Conservation (phyloP, 1,140 invertebrate species). For the Drosophila mojavensis region DNA sequence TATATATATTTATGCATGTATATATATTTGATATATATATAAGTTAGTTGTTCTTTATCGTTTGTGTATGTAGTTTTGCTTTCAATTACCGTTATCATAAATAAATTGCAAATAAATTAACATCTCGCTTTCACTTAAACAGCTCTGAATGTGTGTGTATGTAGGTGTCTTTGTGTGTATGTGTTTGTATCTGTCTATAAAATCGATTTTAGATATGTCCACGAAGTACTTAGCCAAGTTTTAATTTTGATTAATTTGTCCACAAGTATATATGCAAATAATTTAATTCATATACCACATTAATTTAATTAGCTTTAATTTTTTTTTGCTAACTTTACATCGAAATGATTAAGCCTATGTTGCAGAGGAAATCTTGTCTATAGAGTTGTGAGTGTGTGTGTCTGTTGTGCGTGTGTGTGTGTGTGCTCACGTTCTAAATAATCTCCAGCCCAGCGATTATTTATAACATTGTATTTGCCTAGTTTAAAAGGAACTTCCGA, state of each 20-base stretch:
- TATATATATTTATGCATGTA: constrained; percentile 41
- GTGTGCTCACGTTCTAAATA: constrained; percentile 56
- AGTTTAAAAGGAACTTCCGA: constrained; percentile 72
- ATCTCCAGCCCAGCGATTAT: constrained; percentile 79
- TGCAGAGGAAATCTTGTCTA: constrained; percentile 28
- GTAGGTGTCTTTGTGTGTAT: constrained; percentile 17
- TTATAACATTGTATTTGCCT: constrained; percentile 62
- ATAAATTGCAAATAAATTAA: constrained; percentile 61
- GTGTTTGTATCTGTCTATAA: constrained; percentile 1
- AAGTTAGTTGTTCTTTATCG: constrained; percentile 17
- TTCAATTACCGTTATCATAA: constrained; percentile 35
- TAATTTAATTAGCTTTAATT: constrained; percentile 44
- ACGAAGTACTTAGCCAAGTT: constrained; percentile 25
- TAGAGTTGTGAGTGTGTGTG: constrained; percentile 4
- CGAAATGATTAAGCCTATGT: constrained; percentile 36
- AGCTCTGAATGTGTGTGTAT: background rate
- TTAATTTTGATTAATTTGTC: constrained; percentile 69
- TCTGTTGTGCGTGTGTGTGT: constrained; percentile 36
- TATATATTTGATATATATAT: constrained; percentile 27
- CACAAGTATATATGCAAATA: constrained; percentile 73
- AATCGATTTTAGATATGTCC: constrained; percentile 29
- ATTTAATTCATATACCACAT: constrained; percentile 44
- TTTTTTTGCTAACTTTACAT: constrained; percentile 40
- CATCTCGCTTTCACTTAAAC: constrained; percentile 26
- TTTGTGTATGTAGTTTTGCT: constrained; percentile 38